A percentile compares a stretch with the other conserved stretches of the same genome.
These are phyloP conservation scores for Microcebus lehilahytsara DNA, from an alignment of 2,113 vertebrate genomes.

Conservation along the genomic window DNA sequence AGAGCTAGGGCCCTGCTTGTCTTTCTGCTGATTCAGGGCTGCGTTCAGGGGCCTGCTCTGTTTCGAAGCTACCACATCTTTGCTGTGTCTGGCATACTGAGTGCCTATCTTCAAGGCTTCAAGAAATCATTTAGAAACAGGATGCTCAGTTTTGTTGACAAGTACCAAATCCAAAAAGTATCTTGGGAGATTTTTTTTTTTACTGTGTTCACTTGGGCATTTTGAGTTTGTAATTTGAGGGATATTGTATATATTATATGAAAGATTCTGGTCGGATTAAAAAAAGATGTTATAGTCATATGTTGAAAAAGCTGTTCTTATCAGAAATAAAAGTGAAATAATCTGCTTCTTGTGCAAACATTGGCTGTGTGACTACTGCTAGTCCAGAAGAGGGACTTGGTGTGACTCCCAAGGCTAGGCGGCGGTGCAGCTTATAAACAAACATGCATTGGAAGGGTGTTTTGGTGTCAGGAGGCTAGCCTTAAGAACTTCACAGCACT, in stretches of 20 bases:
- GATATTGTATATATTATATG: neutral
- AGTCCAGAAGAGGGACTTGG: neutral
- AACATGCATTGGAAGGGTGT: fast-evolving
- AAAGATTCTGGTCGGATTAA: neutral
- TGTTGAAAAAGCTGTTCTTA: neutral
- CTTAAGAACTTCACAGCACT: too few relatives aligned
- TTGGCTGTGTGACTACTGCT: fast-evolving
- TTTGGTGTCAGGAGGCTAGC: neutral
- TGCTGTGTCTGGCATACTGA: neutral
- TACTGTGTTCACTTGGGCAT: neutral
- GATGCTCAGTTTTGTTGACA: neutral
- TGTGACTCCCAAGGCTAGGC: neutral
- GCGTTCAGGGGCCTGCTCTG: neutral
- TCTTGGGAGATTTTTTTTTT: neutral
- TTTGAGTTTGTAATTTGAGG: neutral
- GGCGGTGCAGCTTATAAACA: neutral
- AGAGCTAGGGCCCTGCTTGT: neutral
- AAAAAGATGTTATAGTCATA: neutral
- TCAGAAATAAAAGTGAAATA: neutral
- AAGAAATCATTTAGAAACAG: neutral
- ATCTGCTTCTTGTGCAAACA: neutral
- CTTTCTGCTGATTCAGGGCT: neutral
- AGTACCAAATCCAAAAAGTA: neutral
- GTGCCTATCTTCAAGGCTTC: neutral
- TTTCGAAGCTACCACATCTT: fast-evolving